phyloP scores from a whole-genome alignment of 2,888 invertebrate genomes.

The Nymphalis c-album region DNA sequence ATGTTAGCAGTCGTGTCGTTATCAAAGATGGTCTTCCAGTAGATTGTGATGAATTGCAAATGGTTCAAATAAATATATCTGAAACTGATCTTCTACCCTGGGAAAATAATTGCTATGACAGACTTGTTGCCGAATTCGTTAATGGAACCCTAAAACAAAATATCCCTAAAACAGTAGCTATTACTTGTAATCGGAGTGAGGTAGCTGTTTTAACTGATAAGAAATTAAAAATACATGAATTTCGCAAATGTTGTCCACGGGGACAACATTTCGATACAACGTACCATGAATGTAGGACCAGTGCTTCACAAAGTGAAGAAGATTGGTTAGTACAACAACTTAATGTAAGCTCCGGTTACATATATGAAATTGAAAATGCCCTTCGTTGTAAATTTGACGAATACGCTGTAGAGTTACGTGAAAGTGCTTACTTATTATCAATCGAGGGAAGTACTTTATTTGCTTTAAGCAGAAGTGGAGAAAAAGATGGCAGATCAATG shows the following conservation, averaged over 20 bases:
- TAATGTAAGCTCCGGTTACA: slow-evolving; percentile 45
- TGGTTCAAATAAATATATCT: slow-evolving; percentile 46
- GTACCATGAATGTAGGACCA: slow-evolving; percentile 58
- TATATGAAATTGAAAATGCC: slow-evolving; percentile 62
- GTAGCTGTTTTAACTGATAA: slow-evolving; percentile 43
- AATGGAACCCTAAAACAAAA: slow-evolving; percentile 55
- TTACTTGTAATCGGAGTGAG: slow-evolving; percentile 56
- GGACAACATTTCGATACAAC: slow-evolving; percentile 62
- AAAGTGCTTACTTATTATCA: slow-evolving; percentile 52
- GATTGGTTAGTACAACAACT: slow-evolving; percentile 53
- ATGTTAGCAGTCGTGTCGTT: slow-evolving; percentile 52
- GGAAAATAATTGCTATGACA: slow-evolving; percentile 60
- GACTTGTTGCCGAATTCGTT: slow-evolving; percentile 55
- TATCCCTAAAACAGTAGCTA: slow-evolving; percentile 61
- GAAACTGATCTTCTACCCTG: slow-evolving; percentile 42
- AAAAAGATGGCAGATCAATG: slow-evolving; percentile 42
- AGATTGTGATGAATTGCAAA: slow-evolving; percentile 52
- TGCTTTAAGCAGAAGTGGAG: slow-evolving; percentile 45
- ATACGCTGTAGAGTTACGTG: slow-evolving; percentile 60
- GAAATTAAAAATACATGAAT: slow-evolving; percentile 50
- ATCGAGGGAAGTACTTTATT: slow-evolving; percentile 57
- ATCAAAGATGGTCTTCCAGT: slow-evolving; percentile 58
- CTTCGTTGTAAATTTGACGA: slow-evolving; percentile 63
- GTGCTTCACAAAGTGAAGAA: slow-evolving; percentile 44
- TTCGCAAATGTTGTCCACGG: slow-evolving; percentile 70